Percentiles rank a stretch among this genome's conserved stretches.
These are phyloP conservation scores for Pollimyrus isidori DNA, from an alignment of 2,113 vertebrate genomes.

Conservation along the genomic window DNA sequence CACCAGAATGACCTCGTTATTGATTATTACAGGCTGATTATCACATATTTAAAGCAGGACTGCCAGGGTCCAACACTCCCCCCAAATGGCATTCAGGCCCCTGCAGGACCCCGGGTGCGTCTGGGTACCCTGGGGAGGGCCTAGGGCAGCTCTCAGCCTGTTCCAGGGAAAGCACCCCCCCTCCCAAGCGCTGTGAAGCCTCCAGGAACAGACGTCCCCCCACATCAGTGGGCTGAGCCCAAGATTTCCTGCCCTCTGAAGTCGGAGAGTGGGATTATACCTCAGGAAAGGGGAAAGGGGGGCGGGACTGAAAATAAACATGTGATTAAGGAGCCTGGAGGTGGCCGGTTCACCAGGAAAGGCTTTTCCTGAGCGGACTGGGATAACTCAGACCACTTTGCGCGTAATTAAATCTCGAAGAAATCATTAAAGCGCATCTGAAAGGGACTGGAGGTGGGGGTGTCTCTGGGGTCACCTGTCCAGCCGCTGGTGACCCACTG, in stretches of 20 bases:
- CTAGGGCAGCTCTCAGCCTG: not conserved
- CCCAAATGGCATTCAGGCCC: not conserved
- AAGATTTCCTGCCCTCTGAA: constrained; percentile 17
- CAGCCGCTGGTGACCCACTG: constrained; percentile 53
- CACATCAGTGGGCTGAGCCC: constrained; percentile 27
- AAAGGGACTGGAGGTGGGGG: constrained; percentile 50
- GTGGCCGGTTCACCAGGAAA: constrained; percentile 56
- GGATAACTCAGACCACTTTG: constrained; percentile 61
- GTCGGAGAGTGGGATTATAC: constrained; percentile 30
- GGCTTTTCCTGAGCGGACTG: constrained; percentile 53
- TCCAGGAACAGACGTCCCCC: constrained; percentile 28
- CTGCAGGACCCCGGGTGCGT: not conserved
- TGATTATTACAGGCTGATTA: not conserved
- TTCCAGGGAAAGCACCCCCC: not conserved
- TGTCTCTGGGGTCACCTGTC: constrained; percentile 29
- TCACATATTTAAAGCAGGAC: not conserved
- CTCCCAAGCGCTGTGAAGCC: constrained; percentile 2
- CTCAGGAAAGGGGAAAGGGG: constrained; percentile 35
- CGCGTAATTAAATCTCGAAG: constrained; percentile 70
- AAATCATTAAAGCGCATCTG: constrained; percentile 70
- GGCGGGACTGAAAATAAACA: constrained; percentile 43
- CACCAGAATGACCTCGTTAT: not conserved
- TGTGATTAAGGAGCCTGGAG: constrained; percentile 63
- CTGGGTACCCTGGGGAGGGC: not conserved
- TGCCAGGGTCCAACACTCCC: not conserved